Conservation (phyloP, 1,140 invertebrate genomes). For the Drosophila tropicalis region DNA sequence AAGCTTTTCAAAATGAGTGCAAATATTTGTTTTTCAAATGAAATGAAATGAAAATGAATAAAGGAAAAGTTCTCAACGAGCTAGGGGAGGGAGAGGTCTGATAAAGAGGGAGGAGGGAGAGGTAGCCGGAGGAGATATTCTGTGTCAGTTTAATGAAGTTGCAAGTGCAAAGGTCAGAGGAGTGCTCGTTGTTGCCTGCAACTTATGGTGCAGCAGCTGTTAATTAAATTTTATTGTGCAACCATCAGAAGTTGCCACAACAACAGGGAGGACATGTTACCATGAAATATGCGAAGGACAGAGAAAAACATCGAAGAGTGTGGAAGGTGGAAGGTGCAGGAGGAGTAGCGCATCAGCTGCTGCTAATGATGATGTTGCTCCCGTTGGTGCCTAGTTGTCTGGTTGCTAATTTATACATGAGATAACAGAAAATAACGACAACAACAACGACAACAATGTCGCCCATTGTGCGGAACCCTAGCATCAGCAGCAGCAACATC, state of each 20-base stretch:
- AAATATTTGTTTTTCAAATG: slow-evolving; percentile 78
- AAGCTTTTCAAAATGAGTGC: slow-evolving; percentile 40
- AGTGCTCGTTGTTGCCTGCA: slow-evolving; percentile 40
- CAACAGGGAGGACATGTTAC: slow-evolving; percentile 17
- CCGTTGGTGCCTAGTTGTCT: slow-evolving; percentile 29
- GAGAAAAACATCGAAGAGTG: background rate
- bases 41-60: slow-evolving; percentile 61
- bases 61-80: slow-evolving; percentile 19
- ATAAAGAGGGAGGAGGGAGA: background rate
- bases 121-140: background rate
- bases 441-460: slow-evolving; percentile 45
- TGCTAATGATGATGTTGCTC: slow-evolving; percentile 51
- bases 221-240: slow-evolving; percentile 75
- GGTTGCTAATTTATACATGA: slow-evolving; percentile 74
- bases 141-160: slow-evolving; percentile 64
- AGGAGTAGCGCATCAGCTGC: slow-evolving; percentile 29
- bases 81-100: background rate
- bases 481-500: background rate
- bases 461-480: slow-evolving; percentile 29
- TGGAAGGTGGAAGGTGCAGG: background rate
- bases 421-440: slow-evolving; percentile 38
- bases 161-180: slow-evolving; percentile 55
- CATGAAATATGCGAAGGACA: slow-evolving; percentile 36
- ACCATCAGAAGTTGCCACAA: slow-evolving; percentile 59
- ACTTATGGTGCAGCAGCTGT: slow-evolving; percentile 39